These are phyloP conservation scores for Saxicola maurus DNA, from an alignment of 2,797 vertebrate species.

Conservation along the genomic window DNA sequence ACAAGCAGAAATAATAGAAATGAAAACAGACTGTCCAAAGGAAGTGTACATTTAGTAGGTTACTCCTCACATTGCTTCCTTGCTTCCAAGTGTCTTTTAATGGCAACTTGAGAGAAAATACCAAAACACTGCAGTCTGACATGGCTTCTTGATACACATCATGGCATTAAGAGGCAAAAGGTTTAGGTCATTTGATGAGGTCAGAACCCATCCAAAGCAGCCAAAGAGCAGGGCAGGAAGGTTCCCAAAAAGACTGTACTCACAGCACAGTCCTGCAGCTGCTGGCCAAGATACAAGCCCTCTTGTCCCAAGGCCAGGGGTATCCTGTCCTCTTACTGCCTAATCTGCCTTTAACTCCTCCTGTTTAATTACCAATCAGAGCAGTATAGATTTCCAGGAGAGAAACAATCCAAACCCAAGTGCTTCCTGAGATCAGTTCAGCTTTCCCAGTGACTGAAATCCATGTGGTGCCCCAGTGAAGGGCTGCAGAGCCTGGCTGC, in stretches of 20 bases:
- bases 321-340: neutral
- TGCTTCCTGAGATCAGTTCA: neutral
- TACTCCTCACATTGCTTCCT: neutral
- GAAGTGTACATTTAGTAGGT: neutral
- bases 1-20: neutral
- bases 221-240: neutral
- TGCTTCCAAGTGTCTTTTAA: neutral
- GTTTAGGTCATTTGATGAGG: neutral
- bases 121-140: neutral
- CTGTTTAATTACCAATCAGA: neutral
- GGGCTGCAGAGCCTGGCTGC: neutral
- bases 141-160: neutral
- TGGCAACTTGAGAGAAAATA: neutral
- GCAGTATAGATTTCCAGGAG: neutral
- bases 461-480: fast-evolving
- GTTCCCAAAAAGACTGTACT: neutral
- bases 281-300: neutral
- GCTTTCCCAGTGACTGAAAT: neutral
- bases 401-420: neutral
- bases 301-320: neutral
- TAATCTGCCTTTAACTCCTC: neutral
- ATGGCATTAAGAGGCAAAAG: neutral
- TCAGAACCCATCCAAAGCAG: neutral
- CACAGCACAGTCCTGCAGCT: fast-evolving
- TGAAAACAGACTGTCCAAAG: neutral